phyloP scores from a whole-genome alignment of 64 coral and sea anemone genomes.

The Porites lutea region DNA sequence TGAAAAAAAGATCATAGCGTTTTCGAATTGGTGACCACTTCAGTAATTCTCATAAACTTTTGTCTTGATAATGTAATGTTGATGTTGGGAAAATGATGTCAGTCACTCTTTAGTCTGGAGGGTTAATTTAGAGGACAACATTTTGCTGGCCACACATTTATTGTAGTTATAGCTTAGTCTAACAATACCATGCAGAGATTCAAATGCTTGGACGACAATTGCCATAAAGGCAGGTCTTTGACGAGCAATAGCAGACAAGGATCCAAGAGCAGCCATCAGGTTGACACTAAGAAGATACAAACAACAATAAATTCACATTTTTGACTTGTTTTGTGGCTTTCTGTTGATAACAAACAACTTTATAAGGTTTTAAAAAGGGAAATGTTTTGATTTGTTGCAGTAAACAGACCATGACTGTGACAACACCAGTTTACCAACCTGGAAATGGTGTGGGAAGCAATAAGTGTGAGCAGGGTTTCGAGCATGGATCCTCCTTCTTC shows the following conservation, averaged over 20 bases:
- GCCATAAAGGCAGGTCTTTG: conserved; percentile 98
- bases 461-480: conserved; percentile 91
- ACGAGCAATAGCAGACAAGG: conserved; percentile 92
- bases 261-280: conserved; percentile 96
- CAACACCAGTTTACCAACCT: conserved; percentile 51
- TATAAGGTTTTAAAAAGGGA: neutral
- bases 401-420: neutral
- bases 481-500: conserved; percentile 95
- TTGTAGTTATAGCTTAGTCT: neutral
- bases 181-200: conserved; percentile 85
- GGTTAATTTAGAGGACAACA: too few species aligned
- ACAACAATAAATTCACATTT: neutral
- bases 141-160: too few species aligned
- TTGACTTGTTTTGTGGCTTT: neutral
- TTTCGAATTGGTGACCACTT: too few species aligned
- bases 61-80: too few species aligned
- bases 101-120: too few species aligned
- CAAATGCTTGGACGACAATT: conserved; percentile 96
- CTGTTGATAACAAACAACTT: too few species aligned
- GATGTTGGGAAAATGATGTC: too few species aligned
- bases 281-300: conserved; percentile 86
- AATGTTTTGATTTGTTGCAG: neutral
- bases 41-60: too few species aligned
- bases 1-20: too few species aligned
- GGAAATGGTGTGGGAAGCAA: conserved; percentile 96